Evolutionary conservation across 1,140 invertebrate genomes (phyloP), one percentile per base, ranked within the genome.

Genomic region (Ridgeia piscesae): DNA sequence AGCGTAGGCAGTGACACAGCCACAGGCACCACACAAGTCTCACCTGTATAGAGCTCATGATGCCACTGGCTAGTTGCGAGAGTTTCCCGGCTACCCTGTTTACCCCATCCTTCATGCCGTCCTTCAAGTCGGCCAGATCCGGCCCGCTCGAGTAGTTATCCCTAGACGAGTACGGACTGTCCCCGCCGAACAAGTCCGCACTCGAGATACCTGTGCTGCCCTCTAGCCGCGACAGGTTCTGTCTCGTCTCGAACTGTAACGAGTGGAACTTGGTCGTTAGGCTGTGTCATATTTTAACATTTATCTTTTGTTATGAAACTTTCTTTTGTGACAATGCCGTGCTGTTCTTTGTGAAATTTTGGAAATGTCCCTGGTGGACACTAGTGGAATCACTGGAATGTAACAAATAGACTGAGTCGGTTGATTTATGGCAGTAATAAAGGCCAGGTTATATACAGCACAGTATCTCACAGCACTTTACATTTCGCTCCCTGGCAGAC

Each of bases 51-150:
- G 98, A 98, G 92, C 97, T 97, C 97, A 99, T 98, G 4, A 99
- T 97, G 94, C 98, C 98, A 96, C 98, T 99, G 92, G 99, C 98
- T 92, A 99, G 96, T 93, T 97, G 98, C 94, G 99, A 99, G 27
- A 99, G 96, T 95, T 98, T 98, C 8, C 98, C 99, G 48, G 99
- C 99, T 92, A 99, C 99, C 96, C 99, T 99, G 92, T 98, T 98
- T 50, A 99, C 99, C 92, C 99, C 99, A 96, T 99, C 98, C 94
- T 97, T 97, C 11, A 99, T 98, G 94, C 98, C 98, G 96, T 99
- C 99, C 95, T 98, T 98, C 0, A 99, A 98, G 95, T 99, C 99
- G 93, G 99, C 98, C 91, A 99, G 97, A 95, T 98, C 98, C 1
- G 98, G 98, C 21, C 97, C 91, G 89, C 50, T 91, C 77, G 92